phyloP scores from a whole-genome alignment of 2,888 invertebrate genomes.

The Iselma pallidipennis region DNA sequence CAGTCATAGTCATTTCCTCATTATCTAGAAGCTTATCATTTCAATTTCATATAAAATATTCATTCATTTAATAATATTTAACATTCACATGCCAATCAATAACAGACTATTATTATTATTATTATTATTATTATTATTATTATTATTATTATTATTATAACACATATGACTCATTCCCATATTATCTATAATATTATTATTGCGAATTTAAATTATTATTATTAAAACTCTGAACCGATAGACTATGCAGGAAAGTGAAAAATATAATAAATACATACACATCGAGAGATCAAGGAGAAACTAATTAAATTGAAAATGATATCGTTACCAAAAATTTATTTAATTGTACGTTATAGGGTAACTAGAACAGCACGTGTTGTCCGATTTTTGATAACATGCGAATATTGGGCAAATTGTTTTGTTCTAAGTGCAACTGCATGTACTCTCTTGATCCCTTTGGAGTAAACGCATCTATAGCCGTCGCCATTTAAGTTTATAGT shows the following conservation, averaged over 20 bases:
- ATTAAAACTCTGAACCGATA: too few relatives aligned
- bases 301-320: neutral
- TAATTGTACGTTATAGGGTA: too few relatives aligned
- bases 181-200: neutral
- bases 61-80: slow-evolving; percentile 22
- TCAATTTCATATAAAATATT: slow-evolving; percentile 4
- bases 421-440: too few relatives aligned
- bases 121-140: neutral
- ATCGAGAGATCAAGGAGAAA: neutral
- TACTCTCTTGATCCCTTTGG: too few relatives aligned
- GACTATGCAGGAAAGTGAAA: too few relatives aligned
- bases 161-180: neutral
- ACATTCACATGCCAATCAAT: slow-evolving; percentile 16
- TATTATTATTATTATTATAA: neutral
- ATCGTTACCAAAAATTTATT: neutral
- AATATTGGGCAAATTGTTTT: too few relatives aligned
- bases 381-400: too few relatives aligned
- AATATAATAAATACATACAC: too few relatives aligned
- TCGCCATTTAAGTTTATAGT: too few relatives aligned
- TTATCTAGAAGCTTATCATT: slow-evolving; percentile 26
- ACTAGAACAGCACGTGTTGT: too few relatives aligned
- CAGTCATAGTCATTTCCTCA: slow-evolving; percentile 23
- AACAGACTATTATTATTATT: neutral
- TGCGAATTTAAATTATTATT: neutral
- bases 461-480: too few relatives aligned